Evolutionary conservation across 2,113 vertebrate species (phyloP).

Genomic region (Pantherophis guttatus): DNA sequence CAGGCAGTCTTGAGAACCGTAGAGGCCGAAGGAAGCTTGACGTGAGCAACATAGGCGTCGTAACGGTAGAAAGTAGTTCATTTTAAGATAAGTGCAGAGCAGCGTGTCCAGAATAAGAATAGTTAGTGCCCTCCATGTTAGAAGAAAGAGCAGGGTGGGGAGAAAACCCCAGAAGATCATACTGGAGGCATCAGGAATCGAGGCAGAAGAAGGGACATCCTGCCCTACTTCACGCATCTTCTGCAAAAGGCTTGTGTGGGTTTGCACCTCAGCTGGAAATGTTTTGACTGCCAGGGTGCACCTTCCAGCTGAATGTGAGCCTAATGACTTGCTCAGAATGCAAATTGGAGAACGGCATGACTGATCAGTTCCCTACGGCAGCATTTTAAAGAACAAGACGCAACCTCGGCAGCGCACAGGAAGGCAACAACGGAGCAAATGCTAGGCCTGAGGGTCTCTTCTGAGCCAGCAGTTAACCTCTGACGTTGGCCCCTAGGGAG

Average conservation of each 20-base stretch:
- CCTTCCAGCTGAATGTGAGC: neutral
- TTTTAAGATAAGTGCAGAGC: neutral
- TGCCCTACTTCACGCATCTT: neutral
- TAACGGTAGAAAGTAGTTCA: neutral
- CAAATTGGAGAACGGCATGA: neutral
- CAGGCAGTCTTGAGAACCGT: neutral
- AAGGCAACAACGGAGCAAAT: too few species aligned
- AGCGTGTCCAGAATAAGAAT: too few species aligned
- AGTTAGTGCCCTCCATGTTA: too few species aligned
- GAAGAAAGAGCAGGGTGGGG: neutral
- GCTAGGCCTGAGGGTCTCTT: neutral
- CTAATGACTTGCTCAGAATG: neutral
- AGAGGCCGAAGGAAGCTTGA: neutral
- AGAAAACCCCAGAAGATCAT: neutral
- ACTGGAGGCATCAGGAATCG: neutral
- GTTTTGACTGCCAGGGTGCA: neutral
- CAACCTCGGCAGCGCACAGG: neutral
- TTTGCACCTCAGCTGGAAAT: neutral
- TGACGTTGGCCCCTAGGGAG: neutral
- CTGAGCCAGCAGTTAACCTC: neutral
- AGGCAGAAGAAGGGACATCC: too few species aligned
- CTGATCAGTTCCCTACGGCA: neutral
- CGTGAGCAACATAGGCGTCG: accelerated
- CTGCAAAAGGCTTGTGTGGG: neutral
- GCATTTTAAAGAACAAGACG: neutral